Conservation (phyloP, 1,140 invertebrate genomes). For the Hypothenemus hampei region DNA sequence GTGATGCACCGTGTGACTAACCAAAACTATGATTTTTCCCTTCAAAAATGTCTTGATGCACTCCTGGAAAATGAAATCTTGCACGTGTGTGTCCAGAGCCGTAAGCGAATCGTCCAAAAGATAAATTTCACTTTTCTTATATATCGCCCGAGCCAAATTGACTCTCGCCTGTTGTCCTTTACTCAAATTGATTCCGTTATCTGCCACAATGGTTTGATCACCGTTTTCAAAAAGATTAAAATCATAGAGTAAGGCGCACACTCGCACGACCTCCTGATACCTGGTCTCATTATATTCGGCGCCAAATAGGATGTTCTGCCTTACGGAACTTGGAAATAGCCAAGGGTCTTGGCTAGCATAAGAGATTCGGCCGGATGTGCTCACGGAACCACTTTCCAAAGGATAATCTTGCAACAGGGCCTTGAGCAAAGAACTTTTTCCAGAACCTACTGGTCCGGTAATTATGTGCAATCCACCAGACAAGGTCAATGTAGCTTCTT, state of each 20-base stretch:
- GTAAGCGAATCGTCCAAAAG: constrained; percentile 82
- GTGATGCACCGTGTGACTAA: constrained; percentile 80
- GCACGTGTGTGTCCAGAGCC: constrained; percentile 70
- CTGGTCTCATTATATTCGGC: constrained; percentile 31
- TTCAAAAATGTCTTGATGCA: constrained; percentile 65
- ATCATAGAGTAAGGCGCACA: constrained; percentile 61
- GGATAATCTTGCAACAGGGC: constrained; percentile 68
- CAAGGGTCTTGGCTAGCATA: constrained; percentile 79
- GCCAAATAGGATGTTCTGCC: constrained; percentile 65
- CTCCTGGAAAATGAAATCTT: constrained; percentile 73
- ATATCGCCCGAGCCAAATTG: constrained; percentile 78
- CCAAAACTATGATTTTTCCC: constrained; percentile 65
- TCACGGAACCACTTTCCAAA: constrained; percentile 54
- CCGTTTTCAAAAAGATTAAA: constrained; percentile 62
- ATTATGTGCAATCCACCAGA: constrained; percentile 60
- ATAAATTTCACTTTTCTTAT: constrained; percentile 73
- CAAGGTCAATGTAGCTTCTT: constrained; percentile 53
- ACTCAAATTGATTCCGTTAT: constrained; percentile 71
- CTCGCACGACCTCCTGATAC: constrained; percentile 46
- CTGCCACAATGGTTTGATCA: constrained; percentile 77
- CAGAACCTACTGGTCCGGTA: constrained; percentile 74
- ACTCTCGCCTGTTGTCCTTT: constrained; percentile 89
- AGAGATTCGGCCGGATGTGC: constrained; percentile 62
- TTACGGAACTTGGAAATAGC: constrained; percentile 59
- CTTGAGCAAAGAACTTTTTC: constrained; percentile 73